Conservation (phyloP, 2,888 invertebrate species). For the Diaprepes abbreviatus region DNA sequence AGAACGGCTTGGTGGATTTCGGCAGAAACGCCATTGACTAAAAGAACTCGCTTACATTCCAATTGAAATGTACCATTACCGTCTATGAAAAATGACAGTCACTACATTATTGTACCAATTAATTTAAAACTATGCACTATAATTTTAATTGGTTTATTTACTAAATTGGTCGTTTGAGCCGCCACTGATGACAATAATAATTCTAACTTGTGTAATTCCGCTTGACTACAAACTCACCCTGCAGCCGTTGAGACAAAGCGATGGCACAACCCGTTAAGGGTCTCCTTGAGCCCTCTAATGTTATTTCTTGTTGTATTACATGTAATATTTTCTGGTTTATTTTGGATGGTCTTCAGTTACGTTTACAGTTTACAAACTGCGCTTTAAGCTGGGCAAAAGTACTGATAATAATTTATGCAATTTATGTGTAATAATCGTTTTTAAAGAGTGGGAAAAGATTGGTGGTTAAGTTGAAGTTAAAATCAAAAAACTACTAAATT, state of each 20-base stretch:
- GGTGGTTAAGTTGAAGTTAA: no score
- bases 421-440: no score
- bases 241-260: slow-evolving; percentile 35
- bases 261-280: slow-evolving; percentile 39
- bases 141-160: not conserved
- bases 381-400: not conserved
- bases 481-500: no score
- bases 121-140: no score
- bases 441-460: no score
- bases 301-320: slow-evolving; percentile 42
- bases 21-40: no score
- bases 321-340: slow-evolving; percentile 36
- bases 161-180: not conserved
- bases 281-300: slow-evolving; percentile 42
- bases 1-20: no score
- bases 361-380: slow-evolving; percentile 16
- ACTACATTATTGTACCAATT: no score
- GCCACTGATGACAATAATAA: slow-evolving; percentile 27
- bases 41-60: no score
- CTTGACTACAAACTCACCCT: slow-evolving; percentile 29
- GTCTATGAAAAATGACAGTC: no score
- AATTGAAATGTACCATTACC: no score
- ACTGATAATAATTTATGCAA: no score
- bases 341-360: slow-evolving; percentile 20
- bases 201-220: slow-evolving; percentile 37